Percentiles rank a stretch among this genome's conserved stretches.
Conservation (phyloP, 1,140 invertebrate species). For the Pseudobourletiella spinata region DNA sequence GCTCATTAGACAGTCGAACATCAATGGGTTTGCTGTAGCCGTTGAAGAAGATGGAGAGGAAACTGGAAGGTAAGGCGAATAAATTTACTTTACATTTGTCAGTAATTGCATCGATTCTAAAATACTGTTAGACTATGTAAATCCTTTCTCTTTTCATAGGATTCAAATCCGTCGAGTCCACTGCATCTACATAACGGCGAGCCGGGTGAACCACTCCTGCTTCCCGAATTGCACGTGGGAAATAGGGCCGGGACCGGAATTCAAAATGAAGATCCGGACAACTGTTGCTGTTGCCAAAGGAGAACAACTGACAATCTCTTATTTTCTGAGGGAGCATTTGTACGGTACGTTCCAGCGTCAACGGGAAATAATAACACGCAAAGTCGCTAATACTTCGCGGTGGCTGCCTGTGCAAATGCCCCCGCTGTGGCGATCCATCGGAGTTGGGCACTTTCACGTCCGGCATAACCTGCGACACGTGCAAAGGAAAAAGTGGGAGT, state of each 20-base stretch:
- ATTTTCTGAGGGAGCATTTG: background rate
- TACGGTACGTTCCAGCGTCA: background rate
- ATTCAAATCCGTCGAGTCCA: background rate
- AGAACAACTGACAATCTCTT: conserved; percentile 6
- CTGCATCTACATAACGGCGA: background rate
- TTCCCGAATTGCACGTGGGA: conserved; percentile 10
- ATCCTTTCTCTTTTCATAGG: background rate
- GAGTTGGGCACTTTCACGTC: conserved; percentile 12
- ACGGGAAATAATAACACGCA: no score
- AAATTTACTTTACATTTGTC: no score
- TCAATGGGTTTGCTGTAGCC: no score
- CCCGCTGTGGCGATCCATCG: conserved; percentile 10
- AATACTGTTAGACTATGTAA: background rate
- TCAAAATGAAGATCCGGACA: conserved; percentile 7
- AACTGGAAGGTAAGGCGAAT: no score
- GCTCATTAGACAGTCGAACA: no score
- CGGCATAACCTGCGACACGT: conserved; percentile 6
- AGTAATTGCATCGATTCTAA: background rate
- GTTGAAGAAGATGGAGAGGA: no score
- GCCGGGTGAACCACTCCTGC: conserved; percentile 15
- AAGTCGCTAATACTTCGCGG: background rate
- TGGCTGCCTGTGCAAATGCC: conserved; percentile 13
- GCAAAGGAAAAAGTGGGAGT: background rate
- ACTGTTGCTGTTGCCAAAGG: conserved; percentile 11
- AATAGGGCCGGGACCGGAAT: background rate